Base-by-base conservation (phyloP, 2,797 vertebrate genomes). In the Synaphobranchus kaupii region DNA sequence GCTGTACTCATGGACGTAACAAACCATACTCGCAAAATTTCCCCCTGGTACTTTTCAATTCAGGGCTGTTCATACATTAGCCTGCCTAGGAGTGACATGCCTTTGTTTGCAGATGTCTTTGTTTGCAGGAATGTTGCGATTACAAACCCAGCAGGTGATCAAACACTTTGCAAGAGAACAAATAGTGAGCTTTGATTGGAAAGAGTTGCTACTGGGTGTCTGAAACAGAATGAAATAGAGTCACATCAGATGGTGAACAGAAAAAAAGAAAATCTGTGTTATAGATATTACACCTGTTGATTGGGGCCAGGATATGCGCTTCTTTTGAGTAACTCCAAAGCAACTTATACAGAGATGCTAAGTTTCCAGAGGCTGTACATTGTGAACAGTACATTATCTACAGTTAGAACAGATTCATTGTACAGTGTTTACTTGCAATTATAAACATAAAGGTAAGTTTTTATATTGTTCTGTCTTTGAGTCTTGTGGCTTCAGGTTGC, bases 81-180 rank as follows among this genome's bases (percentile, higher is more conserved):
- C 84, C 68, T 84, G 50, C 54, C 54, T 71, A 39, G 50, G 88
- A 84, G 89, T 87, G 12, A 85, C 86, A 85, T 88, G 83, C 22
- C 10, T 90, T 52, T 93, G 88, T 93, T 94, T 94, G 90, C 89
- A 86, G 89, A 92, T 88, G 89, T 83, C 4, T 89, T 39, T 93
- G 88, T 93, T 94, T 94, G 90, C 88, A 83, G 88, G 92, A 91
- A 91, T 91, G 91, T 91, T 92, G 90, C 89, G 89, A 93, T 92
- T 92, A 90, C 86, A 92, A 89, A 90, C 87, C 85, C 82, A 71
- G 90, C 92, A 94, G 92, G 91, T 93, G 92, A 93, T 93, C 91
- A 95, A 93, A 94, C 90, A 94, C 87, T 91, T 89, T 86, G 89
- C 86, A 89, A 80, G 71, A 88, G 89, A 91, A 91, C 90, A 92